Evolutionary conservation across 1,140 invertebrate species (phyloP), one percentile per base, ranked within the genome.

Genomic region (Trachymyrmex cornetzi): DNA sequence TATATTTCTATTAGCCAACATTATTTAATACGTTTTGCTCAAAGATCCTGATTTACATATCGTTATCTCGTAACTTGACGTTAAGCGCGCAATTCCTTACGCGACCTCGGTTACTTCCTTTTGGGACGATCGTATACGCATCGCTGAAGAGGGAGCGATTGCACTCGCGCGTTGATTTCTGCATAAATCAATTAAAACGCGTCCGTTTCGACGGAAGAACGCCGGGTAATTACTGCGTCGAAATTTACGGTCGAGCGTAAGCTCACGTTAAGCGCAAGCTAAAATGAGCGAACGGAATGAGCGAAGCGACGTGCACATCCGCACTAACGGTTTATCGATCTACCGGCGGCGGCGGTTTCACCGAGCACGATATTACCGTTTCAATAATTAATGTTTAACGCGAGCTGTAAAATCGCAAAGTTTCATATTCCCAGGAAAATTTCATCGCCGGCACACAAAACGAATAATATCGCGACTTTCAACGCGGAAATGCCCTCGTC

Each of bases 1-100:
- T 57, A 84, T 57, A 72, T 82, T 61, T 82, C 38, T 55, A 75
- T 84, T 84, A 84, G 14, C 69, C 80, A 75, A 75, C 69, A 61
- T 82, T 59, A 59, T 59, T 67, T 44, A 57, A 75, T 14, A 22
- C 3, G 48, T 38, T 84, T 74, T 50, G 6, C 14, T 38, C 27
- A 22, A 80, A 55, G 12, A 30, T 11, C 24, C 9, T 30, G 19
- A 4, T 9, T 61, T 19, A 16, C 44, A n/a, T 16, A 14, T 16
- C 4, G 19, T 3, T 24, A 38, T 30, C 44, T 30, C 44, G 44
- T 2, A 50, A 64, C 4, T 50, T 34, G 5, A 19, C 59, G 59
- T n/a, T 48, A 48, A 30, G 7, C 63, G 24, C n/a, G 57, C 14
- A 5, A 38, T 24, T 24, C 22, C 61, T 80, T 48, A 50, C 9